Evolutionary conservation across 2,113 vertebrate genomes (phyloP), one percentile per base, ranked within the genome.

Genomic region (Tachysurus vachellii): DNA sequence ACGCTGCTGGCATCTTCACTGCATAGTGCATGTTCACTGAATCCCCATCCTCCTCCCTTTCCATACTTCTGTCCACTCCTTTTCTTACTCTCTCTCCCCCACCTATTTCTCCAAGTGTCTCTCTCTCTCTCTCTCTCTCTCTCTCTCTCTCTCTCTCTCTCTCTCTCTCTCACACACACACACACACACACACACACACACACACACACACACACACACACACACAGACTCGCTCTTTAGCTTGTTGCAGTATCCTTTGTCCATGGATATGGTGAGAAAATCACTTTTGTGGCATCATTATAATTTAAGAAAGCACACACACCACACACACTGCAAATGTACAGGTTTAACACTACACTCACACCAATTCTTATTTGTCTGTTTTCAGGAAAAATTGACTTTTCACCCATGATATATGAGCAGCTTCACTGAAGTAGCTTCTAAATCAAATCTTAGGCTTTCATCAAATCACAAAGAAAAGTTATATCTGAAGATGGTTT

Each of bases 1-100:
- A 84, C 3, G 85, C 85, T 89, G 31, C 87, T 87, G 86, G 87
- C 77, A 66, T 80, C 61, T 83, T 82, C 42, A 73, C 57, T 81
- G 59, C 79, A 73, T 80, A 83, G 81, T 82, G 76, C 64, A 88
- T 75, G 80, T 68, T 81, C 75, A 79, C 80, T 59, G 75, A 88
- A 50, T 80, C 71, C 26, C 61, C 79, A 70, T 70, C 62, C 50
- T 54, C 47, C 73, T 85, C 80, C 83, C 66, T 21, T 23, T 26
- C 64, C 42, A 82, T 70, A 7, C 57, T 21, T 79, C 83, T 83
- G 86, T 80, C 86, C 86, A 79, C 71, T 62, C 80, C 16, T 82
- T 85, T 54, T 66, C 44, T 31, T 36, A 50, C 57, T 12, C 36
- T 54, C 19, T 36, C 23, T 56, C 16, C 11, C 36, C 82, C 42